phyloP scores from a whole-genome alignment of 2,113 vertebrate genomes.

The Chaetodon auriga region DNA sequence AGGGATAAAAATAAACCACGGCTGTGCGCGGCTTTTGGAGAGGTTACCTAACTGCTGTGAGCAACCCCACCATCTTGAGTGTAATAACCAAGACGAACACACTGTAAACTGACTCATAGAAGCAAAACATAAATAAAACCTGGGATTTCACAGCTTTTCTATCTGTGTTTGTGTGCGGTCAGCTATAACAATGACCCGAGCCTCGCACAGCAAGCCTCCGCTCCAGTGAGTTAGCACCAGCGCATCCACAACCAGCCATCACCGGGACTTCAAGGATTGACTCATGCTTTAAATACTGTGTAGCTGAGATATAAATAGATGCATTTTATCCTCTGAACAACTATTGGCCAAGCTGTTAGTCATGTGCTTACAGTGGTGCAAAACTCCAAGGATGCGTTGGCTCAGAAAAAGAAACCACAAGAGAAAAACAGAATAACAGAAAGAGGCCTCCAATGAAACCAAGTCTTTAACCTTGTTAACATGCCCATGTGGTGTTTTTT shows the following conservation, averaged over 20 bases:
- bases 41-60: slow-evolving; percentile 60
- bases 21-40: slow-evolving; percentile 29
- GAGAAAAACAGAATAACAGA: no score
- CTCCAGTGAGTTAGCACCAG: slow-evolving; percentile 31
- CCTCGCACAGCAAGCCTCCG: slow-evolving; percentile 31
- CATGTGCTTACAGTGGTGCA: slow-evolving; percentile 47
- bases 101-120: slow-evolving; percentile 63
- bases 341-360: slow-evolving; percentile 36
- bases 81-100: slow-evolving; percentile 32
- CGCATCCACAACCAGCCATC: slow-evolving; percentile 37
- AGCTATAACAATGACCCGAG: slow-evolving; percentile 38
- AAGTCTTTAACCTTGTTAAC: no score
- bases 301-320: slow-evolving; percentile 51
- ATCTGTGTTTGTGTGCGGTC: slow-evolving; percentile 31
- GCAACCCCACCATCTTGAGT: slow-evolving; percentile 31
- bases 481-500: no score
- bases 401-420: slow-evolving; percentile 18
- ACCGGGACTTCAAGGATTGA: slow-evolving; percentile 48
- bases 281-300: slow-evolving; percentile 52
- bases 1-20: slow-evolving; percentile 51
- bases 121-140: slow-evolving; percentile 58
- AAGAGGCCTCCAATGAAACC: no score
- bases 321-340: slow-evolving; percentile 18
- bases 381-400: slow-evolving; percentile 2
- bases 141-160: slow-evolving; percentile 41